phyloP scores from a whole-genome alignment of 1,140 invertebrate genomes.

The Dryas iulia region DNA sequence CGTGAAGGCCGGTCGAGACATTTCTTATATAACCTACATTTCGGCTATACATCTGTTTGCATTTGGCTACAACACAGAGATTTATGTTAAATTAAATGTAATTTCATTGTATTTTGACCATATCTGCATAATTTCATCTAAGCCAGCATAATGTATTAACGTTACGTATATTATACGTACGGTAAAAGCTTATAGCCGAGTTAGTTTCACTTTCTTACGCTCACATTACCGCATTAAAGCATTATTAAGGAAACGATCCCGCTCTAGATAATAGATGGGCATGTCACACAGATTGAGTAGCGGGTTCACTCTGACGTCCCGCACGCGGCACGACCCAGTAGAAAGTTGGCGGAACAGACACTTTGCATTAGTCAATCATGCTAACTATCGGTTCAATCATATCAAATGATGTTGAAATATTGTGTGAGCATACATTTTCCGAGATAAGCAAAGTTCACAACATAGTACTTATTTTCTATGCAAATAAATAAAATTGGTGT shows the following conservation, averaged over 20 bases:
- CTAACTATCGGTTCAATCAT: conserved; percentile 27
- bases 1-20: neutral
- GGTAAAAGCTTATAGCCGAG: conserved; percentile 3
- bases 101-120: neutral
- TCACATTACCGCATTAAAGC: conserved; percentile 24
- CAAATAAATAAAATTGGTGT: too few relatives aligned
- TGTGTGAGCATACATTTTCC: neutral
- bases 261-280: conserved; percentile 45
- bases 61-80: neutral
- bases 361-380: conserved; percentile 47
- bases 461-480: neutral
- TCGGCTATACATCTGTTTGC: neutral
- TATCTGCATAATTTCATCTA: conserved; percentile 2
- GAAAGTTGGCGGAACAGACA: conserved; percentile 44
- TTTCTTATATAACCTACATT: neutral
- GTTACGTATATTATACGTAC: neutral
- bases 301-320: conserved; percentile 45
- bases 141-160: neutral
- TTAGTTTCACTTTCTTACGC: conserved; percentile 27
- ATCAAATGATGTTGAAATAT: conserved; percentile 22
- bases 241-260: conserved; percentile 30
- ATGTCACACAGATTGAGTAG: conserved; percentile 46
- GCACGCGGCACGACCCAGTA: conserved; percentile 34
- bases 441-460: neutral
- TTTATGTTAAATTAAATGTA: neutral